These are phyloP conservation scores for Orthonychiurus folsomi DNA, from an alignment of 2,888 invertebrate species.

Conservation along the genomic window DNA sequence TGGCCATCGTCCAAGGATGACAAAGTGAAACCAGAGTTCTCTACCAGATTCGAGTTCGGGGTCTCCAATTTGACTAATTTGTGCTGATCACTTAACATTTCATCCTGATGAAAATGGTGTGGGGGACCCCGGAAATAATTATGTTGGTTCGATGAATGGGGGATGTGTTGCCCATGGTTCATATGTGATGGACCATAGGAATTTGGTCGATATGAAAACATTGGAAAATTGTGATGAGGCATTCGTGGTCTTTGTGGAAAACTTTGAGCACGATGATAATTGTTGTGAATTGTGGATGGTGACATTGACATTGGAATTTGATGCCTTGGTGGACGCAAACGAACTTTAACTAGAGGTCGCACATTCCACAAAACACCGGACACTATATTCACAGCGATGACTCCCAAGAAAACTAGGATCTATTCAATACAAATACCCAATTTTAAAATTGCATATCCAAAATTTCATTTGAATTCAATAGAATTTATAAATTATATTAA, in stretches of 20 bases:
- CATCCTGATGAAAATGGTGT: neutral
- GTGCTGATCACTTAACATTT: neutral
- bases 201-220: neutral
- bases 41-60: constrained; percentile 7
- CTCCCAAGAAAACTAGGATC: neutral
- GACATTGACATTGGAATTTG: neutral
- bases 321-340: constrained; percentile 8
- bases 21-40: constrained; percentile 17
- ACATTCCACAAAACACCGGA: constrained; percentile 12
- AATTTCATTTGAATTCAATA: neutral
- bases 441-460: neutral
- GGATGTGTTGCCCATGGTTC: neutral
- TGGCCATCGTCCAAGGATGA: constrained; percentile 18
- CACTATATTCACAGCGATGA: constrained; percentile 1
- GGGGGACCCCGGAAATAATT: neutral
- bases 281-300: neutral
- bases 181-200: neutral
- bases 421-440: neutral
- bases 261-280: neutral
- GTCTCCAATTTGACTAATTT: constrained; percentile 4
- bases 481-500: too few relatives aligned
- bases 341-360: neutral
- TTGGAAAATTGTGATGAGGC: neutral
- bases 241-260: neutral
- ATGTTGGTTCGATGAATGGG: neutral